Evolutionary conservation across 2,888 invertebrate genomes (phyloP).

Genomic region (Andrena trimmerana): DNA sequence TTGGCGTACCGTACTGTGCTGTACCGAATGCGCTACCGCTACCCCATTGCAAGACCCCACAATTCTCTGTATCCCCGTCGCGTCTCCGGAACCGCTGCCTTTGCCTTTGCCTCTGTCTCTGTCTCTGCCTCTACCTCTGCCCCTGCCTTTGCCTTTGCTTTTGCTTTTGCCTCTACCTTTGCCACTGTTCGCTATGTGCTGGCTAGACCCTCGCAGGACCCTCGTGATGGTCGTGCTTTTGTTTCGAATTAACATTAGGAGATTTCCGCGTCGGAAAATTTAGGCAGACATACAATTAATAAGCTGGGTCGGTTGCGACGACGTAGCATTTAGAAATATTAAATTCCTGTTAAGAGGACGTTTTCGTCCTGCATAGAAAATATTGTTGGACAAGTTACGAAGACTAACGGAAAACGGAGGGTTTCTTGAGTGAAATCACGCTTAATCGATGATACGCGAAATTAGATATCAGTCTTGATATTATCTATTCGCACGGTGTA

Average conservation of each 20-base stretch:
- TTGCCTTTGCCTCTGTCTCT: conserved; percentile 7
- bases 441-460: background rate
- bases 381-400: background rate
- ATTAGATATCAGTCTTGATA: background rate
- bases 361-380: background rate
- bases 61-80: conserved; percentile 57
- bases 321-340: conserved; percentile 14
- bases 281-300: conserved; percentile 60
- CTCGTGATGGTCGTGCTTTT: conserved; percentile 68
- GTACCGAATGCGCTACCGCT: conserved; percentile 57
- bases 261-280: conserved; percentile 71
- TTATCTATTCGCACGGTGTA: background rate
- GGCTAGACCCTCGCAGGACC: conserved; percentile 42
- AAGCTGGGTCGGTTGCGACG: conserved; percentile 44
- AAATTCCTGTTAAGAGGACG: background rate
- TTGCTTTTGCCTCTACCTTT: background rate
- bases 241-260: conserved; percentile 76
- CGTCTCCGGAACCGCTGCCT: conserved; percentile 37
- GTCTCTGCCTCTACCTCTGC: background rate
- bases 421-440: background rate
- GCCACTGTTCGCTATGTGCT: conserved; percentile 30
- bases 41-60: conserved; percentile 56
- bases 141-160: background rate
- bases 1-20: conserved; percentile 49
- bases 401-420: background rate